phyloP scores from a whole-genome alignment of 2,113 vertebrate genomes.

The Serinus canaria region DNA sequence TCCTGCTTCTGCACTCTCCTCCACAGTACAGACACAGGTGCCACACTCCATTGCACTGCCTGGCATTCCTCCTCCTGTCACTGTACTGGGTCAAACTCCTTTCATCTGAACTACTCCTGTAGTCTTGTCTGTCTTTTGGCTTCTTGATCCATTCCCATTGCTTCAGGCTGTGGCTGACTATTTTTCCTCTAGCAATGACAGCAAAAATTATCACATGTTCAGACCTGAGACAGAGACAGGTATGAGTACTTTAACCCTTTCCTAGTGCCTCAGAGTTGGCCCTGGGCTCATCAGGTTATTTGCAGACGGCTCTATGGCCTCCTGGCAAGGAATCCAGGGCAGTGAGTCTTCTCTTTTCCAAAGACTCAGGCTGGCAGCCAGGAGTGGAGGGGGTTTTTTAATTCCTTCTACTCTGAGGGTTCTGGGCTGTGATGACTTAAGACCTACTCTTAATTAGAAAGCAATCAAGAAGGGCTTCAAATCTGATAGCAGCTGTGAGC shows the following conservation, averaged over 20 bases:
- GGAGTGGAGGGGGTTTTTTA: background rate
- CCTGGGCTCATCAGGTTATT: background rate
- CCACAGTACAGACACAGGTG: background rate
- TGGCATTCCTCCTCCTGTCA: background rate
- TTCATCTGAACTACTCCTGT: background rate
- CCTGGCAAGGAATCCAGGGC: background rate
- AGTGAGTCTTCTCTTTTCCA: background rate
- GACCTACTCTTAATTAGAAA: constrained; percentile 32
- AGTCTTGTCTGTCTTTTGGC: background rate
- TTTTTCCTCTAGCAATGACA: background rate
- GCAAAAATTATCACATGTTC: background rate
- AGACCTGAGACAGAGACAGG: background rate
- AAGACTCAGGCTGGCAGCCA: background rate
- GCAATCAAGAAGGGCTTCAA: background rate
- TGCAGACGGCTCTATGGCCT: constrained; percentile 1
- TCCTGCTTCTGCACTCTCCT: background rate
- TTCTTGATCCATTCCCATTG: background rate
- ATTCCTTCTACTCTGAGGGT: background rate
- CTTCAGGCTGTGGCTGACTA: constrained; percentile 4
- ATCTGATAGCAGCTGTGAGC: background rate
- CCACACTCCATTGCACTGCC: background rate
- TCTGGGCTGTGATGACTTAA: background rate
- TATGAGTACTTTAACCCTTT: background rate
- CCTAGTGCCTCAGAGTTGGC: background rate
- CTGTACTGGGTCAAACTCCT: background rate